Conservation (phyloP, 92 coral and sea anemone species). For the Epizoanthus stellaris region DNA sequence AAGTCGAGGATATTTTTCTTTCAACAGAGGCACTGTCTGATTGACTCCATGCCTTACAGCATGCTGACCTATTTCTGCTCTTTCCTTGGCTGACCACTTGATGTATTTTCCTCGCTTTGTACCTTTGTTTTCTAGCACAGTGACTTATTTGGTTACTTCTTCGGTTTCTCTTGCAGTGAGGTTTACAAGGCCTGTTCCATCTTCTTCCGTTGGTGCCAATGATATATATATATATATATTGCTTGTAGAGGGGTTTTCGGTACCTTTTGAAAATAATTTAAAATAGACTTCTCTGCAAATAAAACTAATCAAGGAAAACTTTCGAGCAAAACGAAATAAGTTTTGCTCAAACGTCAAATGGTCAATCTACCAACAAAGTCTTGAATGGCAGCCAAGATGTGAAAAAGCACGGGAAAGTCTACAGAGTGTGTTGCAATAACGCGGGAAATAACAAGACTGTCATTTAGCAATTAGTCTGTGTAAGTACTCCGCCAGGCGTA, state of each 20-base stretch:
- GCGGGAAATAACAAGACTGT: too few relatives aligned
- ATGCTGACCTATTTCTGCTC: constrained; percentile 51
- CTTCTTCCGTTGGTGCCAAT: constrained; percentile 40
- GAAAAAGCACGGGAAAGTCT: too few relatives aligned
- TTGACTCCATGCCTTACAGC: constrained; percentile 42
- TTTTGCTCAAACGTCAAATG: too few relatives aligned
- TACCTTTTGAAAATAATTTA: constrained; percentile 35
- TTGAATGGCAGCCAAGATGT: too few relatives aligned
- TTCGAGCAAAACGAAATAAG: too few relatives aligned
- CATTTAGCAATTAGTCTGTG: too few relatives aligned
- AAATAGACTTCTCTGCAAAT: constrained; percentile 23
- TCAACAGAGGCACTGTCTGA: constrained; percentile 31
- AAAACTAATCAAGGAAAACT: too few relatives aligned
- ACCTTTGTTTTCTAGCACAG: constrained; percentile 43
- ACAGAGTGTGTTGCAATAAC: too few relatives aligned
- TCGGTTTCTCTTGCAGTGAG: constrained; percentile 37
- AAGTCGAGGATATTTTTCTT: constrained; percentile 46
- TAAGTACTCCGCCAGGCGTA: too few relatives aligned
- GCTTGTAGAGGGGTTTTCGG: constrained; percentile 8
- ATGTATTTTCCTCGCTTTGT: constrained; percentile 52
- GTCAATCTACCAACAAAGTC: too few relatives aligned
- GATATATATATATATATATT: too few relatives aligned
- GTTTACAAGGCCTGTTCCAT: constrained; percentile 11
- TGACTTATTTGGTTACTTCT: constrained; percentile 33
- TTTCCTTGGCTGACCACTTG: constrained; percentile 44